Base-by-base conservation (phyloP, 2,797 vertebrate species). In the Diplodus sargus region DNA sequence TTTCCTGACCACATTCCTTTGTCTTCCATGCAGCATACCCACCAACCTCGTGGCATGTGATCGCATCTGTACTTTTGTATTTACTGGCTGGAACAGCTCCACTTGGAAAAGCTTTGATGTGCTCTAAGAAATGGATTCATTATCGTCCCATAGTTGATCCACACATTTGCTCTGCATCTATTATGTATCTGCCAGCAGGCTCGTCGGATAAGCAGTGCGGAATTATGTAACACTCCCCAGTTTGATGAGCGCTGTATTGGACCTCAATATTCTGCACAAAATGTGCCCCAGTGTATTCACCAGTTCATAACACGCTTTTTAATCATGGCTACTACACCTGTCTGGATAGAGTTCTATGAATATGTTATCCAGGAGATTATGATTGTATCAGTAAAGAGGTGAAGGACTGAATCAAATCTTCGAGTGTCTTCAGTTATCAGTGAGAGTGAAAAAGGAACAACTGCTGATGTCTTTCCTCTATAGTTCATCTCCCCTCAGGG, bases 71-170 rank as follows among this genome's bases (percentile, higher is more conserved):
- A 25, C 25, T 61, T 64, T 1, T 62, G 20, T 23, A 39, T 62
- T 58, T 43, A 10, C 20, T 42, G 17, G 28, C 42, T 48, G 3
- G 47, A 45, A 49, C 13, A 70, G 42, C 56, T 67, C 49, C 47
- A 34, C 56, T 51, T 72, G 42, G 56, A 59, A 53, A 70, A 65
- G 39, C 47, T 76, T 59, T 74, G 56, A 70, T 66, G 58, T 67
- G 23, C 70, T 80, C 39, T 14, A 59, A 74, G 60, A 80, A 74
- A 82, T 68, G n/a, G 53, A 58, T 75, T 78, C 42, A 64, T 87
- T 59, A 78, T 73, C 16, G 9, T 52, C 47, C 45, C 13, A 47
- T 20, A 58, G 54, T 52, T 64, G 45, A 62, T 61, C 49, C 34
- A 58, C 61, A 53, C 70, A 74, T 72, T 83, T 74, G 14, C 34